Evolutionary conservation across 2,797 vertebrate genomes (phyloP), one percentile per base, ranked within the genome.

Genomic region (Philypnodon macrostomus): DNA sequence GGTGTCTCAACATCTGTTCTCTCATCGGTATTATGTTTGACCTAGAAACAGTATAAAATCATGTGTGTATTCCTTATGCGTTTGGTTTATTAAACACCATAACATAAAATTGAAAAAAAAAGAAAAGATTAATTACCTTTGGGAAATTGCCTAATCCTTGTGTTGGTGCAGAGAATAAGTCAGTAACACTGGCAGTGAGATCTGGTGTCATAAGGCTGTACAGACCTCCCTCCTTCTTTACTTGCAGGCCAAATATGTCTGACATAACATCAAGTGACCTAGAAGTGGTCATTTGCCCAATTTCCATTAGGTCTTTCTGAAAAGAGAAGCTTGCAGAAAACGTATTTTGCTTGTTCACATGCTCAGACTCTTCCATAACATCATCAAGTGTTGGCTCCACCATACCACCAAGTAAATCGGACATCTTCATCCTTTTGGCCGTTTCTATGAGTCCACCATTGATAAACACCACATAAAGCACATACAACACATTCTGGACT

Each of bases 371-470:
- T 1, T 86, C 93, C 29, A 86, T 87, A 26, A 95, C 92, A 64
- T 96, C 93, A 53, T 98, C 93, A 58, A 95, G 92, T 1, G 94
- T 98, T 15, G 95, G 95, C 68, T 98, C 95, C 2, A 89, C 87
- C 83, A 96, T 88, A 48, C 93, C 92, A 7, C 90, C 81, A 18
- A 97, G 62, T n/a, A 97, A 81, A 53, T 97, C 94, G 0, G 90
- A 86, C 13, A 96, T 71, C 32, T 82, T 92, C 75, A 91, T 92
- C 64, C 87, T 88, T 79, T 96, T 95, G n/a, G 92, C 94, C 26
- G 86, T 88, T 58, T 98, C 94, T 32, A 98, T 90, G 1, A 98
- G 75, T 45, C 92, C 93, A 7, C 93, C 90, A 6, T 85, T 93
- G 3, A 97, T 74, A 44, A 97, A 89, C 50, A 89, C 83, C 40